phyloP scores from a whole-genome alignment of 1,140 invertebrate species.

The Drosophila orena region DNA sequence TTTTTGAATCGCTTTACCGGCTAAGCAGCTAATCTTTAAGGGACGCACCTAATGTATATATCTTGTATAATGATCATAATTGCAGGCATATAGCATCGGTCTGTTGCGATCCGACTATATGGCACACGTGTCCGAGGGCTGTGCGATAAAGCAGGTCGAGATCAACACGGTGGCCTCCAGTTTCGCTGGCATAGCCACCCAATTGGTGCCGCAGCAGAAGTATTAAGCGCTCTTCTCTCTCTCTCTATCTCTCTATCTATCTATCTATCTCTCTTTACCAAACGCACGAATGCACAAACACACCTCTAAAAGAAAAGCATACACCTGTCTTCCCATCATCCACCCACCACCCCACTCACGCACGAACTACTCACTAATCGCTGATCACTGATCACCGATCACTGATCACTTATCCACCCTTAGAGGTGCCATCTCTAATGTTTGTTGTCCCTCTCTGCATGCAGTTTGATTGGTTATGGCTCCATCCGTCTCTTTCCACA shows the following conservation, averaged over 20 bases:
- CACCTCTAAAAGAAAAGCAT: slow-evolving; percentile 1
- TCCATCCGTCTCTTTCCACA: slow-evolving; percentile 13
- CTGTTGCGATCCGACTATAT: slow-evolving; percentile 92
- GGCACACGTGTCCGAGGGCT: slow-evolving; percentile 87
- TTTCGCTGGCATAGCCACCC: slow-evolving; percentile 88
- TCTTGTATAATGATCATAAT: slow-evolving; percentile 79
- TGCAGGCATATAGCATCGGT: slow-evolving; percentile 86
- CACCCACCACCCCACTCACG: neutral
- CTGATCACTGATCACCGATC: neutral
- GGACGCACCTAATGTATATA: slow-evolving; percentile 60
- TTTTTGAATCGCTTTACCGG: slow-evolving; percentile 7
- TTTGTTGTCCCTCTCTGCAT: slow-evolving; percentile 20
- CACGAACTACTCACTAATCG: slow-evolving; percentile 11
- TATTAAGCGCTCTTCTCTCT: slow-evolving; percentile 85
- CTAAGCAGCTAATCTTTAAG: slow-evolving; percentile 48
- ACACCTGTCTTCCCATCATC: neutral
- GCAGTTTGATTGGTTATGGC: slow-evolving; percentile 7
- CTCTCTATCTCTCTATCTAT: neutral
- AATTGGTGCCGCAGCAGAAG: slow-evolving; percentile 88
- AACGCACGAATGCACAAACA: slow-evolving; percentile 39
- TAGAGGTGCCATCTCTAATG: slow-evolving; percentile 1
- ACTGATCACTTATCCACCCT: neutral
- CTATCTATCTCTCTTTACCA: no score
- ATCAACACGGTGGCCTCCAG: slow-evolving; percentile 91
- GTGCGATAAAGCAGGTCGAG: slow-evolving; percentile 90